Conservation (phyloP, 1,140 invertebrate genomes). For the Panulirus ornatus region DNA sequence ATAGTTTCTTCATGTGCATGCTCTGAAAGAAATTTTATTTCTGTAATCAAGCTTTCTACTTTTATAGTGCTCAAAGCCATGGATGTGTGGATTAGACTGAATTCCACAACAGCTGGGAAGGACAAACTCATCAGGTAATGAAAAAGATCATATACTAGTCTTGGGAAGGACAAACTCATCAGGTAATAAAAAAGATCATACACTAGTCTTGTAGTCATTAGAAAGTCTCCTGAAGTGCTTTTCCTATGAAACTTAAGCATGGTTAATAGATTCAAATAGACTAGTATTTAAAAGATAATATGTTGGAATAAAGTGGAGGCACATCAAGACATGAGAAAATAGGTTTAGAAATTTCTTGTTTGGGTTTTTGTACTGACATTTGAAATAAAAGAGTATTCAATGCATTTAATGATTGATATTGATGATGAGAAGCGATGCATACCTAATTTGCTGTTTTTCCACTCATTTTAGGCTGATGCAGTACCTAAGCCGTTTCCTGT, state of each 20-base stretch:
- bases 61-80: neutral
- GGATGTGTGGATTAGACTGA: constrained; percentile 32
- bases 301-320: too few species aligned
- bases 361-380: neutral
- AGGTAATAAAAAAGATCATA: constrained; percentile 7
- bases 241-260: neutral
- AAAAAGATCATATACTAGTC: neutral
- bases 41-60: too few species aligned
- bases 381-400: neutral
- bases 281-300: too few species aligned
- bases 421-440: neutral
- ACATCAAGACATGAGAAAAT: too few species aligned
- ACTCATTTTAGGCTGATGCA: constrained; percentile 27
- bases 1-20: too few species aligned
- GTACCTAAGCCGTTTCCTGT: constrained; percentile 56
- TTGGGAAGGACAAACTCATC: constrained; percentile 42
- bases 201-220: neutral
- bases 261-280: neutral
- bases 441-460: neutral
- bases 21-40: too few species aligned
- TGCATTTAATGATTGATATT: neutral
- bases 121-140: constrained; percentile 38
- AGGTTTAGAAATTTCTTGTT: neutral
- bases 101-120: constrained; percentile 33
- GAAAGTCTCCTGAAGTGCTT: neutral